Evolutionary conservation across 2,888 invertebrate species (phyloP).

Genomic region (Trissolcus brochymenae): DNA sequence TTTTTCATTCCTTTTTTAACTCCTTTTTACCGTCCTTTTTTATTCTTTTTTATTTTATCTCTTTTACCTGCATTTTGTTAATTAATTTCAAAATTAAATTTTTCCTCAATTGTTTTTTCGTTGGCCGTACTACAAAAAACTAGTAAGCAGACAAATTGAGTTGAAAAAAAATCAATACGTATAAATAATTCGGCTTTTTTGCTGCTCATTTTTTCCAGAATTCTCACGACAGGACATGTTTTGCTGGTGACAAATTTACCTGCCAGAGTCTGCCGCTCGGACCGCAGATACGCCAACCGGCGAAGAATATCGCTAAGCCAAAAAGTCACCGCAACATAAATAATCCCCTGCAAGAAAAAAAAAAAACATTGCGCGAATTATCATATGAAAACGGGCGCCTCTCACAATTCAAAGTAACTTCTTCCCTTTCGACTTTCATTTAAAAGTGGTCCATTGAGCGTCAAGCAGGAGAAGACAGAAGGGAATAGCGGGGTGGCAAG

Average conservation of each 20-base stretch:
- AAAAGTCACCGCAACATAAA: slow-evolving; percentile 31
- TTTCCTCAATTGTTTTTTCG: no score
- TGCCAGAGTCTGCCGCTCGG: neutral
- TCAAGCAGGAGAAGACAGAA: neutral
- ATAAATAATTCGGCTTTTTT: no score
- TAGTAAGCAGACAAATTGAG: no score
- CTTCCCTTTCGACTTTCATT: slow-evolving; percentile 50
- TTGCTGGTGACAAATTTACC: neutral
- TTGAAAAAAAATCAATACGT: no score
- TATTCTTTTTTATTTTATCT: no score
- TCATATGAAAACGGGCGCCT: slow-evolving; percentile 50
- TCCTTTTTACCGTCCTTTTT: slow-evolving; percentile 4
- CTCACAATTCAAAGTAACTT: slow-evolving; percentile 47
- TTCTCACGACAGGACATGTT: no score
- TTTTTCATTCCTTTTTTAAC: slow-evolving; percentile 15
- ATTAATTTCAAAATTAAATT: no score
- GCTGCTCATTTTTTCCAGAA: no score
- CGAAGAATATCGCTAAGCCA: slow-evolving; percentile 12
- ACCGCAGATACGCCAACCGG: neutral
- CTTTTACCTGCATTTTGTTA: no score
- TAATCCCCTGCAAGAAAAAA: slow-evolving; percentile 19
- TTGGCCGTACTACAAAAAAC: no score
- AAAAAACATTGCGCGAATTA: slow-evolving; percentile 45
- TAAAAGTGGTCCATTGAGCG: slow-evolving; percentile 43
- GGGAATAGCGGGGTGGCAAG: neutral